Evolutionary conservation across 2,888 invertebrate species (phyloP).

Genomic region (Aleiodes leptofemur): DNA sequence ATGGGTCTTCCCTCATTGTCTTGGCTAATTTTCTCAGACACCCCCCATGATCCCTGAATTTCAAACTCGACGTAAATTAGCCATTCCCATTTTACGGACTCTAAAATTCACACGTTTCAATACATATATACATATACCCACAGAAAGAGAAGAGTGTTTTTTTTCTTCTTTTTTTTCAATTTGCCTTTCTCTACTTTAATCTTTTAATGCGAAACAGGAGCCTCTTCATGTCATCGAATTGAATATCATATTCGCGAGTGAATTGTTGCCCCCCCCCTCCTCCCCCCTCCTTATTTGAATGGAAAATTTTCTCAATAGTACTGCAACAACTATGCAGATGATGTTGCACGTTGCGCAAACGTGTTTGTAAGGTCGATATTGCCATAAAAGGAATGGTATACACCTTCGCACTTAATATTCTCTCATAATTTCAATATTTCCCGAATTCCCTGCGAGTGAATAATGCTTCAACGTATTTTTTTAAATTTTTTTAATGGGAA

Average conservation of each 20-base stretch:
- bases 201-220: conserved; percentile 28
- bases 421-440: neutral
- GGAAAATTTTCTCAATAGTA: conserved; percentile 17
- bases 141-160: neutral
- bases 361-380: conserved; percentile 26
- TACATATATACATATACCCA: too few relatives aligned
- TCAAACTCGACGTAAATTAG: conserved; percentile 32
- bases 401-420: conserved; percentile 23
- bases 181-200: neutral
- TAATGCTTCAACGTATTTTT: neutral
- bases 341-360: conserved; percentile 22
- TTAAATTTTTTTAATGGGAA: too few relatives aligned
- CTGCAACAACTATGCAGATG: conserved; percentile 19
- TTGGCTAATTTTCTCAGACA: conserved; percentile 71
- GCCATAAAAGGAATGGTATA: conserved; percentile 31
- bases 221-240: conserved; percentile 38
- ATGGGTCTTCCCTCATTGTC: conserved; percentile 66
- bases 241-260: conserved; percentile 12
- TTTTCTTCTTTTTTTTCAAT: conserved; percentile 16
- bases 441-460: neutral
- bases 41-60: conserved; percentile 58
- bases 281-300: neutral
- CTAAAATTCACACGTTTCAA: conserved; percentile 13
- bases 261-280: conserved; percentile 7
- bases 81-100: conserved; percentile 39